These are phyloP conservation scores for Gisinianus flammeolus DNA, from an alignment of 2,888 invertebrate species.

Conservation along the genomic window DNA sequence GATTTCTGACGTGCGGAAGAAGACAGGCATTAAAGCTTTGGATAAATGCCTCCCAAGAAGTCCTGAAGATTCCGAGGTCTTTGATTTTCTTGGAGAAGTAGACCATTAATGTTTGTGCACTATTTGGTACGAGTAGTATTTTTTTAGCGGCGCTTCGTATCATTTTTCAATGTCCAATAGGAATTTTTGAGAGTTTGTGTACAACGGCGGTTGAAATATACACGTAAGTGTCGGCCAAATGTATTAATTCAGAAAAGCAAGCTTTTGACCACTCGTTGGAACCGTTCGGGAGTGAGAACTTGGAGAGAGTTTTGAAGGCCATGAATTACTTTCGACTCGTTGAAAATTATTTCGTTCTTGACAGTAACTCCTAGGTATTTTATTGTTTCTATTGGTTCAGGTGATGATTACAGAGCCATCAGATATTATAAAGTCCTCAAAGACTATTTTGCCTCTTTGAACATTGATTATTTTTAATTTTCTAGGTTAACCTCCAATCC, in stretches of 20 bases:
- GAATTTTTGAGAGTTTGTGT: neutral
- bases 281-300: neutral
- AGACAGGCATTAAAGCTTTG: too few species aligned
- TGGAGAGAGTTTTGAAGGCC: neutral
- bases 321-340: neutral
- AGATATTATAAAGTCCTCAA: neutral
- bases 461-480: neutral
- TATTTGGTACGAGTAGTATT: too few species aligned
- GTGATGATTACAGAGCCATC: neutral
- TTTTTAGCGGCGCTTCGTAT: too few species aligned
- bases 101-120: too few species aligned
- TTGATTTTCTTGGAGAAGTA: conserved; percentile 12
- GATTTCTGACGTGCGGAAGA: neutral
- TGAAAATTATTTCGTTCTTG: neutral
- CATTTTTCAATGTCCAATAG: too few species aligned
- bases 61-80: neutral
- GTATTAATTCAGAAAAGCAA: neutral
- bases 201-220: neutral
- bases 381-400: neutral
- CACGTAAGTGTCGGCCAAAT: conserved; percentile 9
- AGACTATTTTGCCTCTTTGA: neutral
- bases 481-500: neutral
- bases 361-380: neutral
- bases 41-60: conserved; percentile 11
- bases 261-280: neutral